Percentiles rank a stretch among this genome's conserved stretches.
Evolutionary conservation across 2,797 vertebrate genomes (phyloP).

Genomic region (Lepidocolaptes lacrymiger): DNA sequence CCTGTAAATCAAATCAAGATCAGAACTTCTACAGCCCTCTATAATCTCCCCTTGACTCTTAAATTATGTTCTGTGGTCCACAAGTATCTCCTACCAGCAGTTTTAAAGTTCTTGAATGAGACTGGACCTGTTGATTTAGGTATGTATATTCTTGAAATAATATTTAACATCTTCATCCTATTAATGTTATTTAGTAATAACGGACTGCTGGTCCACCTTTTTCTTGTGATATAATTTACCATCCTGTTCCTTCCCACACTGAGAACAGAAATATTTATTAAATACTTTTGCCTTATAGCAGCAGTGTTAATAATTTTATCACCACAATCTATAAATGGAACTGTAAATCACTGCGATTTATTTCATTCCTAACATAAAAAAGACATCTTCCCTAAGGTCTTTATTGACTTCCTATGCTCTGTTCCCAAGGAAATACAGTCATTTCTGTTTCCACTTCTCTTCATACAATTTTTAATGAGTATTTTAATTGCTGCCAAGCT

Average conservation of each 20-base stretch:
- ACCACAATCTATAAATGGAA: slow-evolving; percentile 8
- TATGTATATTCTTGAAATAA: not conserved
- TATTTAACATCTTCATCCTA: not conserved
- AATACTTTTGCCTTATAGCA: slow-evolving; percentile 41
- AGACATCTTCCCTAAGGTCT: slow-evolving; percentile 46
- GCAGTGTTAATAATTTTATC: slow-evolving; percentile 56
- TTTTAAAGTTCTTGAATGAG: not conserved
- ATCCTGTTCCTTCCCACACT: not conserved
- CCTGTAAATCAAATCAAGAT: not conserved
- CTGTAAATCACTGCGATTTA: slow-evolving; percentile 48
- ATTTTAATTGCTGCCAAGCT: not conserved
- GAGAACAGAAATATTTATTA: slow-evolving; percentile 51
- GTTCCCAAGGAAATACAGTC: not conserved
- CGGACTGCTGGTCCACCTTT: not conserved
- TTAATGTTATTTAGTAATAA: not conserved
- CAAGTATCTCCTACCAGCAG: not conserved
- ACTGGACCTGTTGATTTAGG: not conserved
- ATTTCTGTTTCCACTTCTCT: not conserved
- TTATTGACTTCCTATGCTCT: slow-evolving; percentile 50
- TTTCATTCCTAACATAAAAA: slow-evolving; percentile 38
- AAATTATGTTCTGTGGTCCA: not conserved
- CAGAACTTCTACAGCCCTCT: not conserved
- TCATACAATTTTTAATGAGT: slow-evolving; percentile 30
- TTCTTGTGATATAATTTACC: not conserved
- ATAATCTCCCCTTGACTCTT: not conserved